phyloP scores from a whole-genome alignment of 2,113 vertebrate genomes.

The Seriola aureovittata region DNA sequence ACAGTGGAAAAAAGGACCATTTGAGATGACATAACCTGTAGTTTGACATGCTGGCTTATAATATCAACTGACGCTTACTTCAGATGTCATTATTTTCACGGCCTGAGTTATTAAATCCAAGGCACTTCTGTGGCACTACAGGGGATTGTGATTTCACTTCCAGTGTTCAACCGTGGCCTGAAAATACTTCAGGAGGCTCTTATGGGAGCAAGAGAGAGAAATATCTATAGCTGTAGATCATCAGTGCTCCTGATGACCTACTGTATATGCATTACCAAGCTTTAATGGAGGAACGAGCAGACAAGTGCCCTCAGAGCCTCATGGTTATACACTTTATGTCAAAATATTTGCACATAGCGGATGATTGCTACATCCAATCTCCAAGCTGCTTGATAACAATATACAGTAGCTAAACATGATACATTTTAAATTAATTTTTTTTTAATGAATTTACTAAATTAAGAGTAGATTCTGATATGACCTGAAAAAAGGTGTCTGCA shows the following conservation, averaged over 20 bases:
- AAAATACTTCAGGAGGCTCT: conserved; percentile 47
- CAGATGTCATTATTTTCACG: conserved; percentile 45
- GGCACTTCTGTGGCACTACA: conserved; percentile 45
- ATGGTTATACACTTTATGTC: neutral
- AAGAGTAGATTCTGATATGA: neutral
- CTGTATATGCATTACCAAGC: conserved; percentile 17
- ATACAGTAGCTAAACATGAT: neutral
- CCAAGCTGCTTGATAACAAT: neutral
- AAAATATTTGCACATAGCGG: conserved; percentile 15
- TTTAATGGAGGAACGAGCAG: conserved; percentile 18
- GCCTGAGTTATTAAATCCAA: conserved; percentile 15
- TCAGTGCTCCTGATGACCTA: conserved; percentile 2
- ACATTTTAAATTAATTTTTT: neutral
- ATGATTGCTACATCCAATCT: neutral
- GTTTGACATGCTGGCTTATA: neutral
- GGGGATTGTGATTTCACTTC: conserved; percentile 24
- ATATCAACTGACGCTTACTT: conserved; percentile 16
- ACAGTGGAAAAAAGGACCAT: neutral
- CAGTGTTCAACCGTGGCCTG: neutral
- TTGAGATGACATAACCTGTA: conserved; percentile 5
- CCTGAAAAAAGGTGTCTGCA: neutral
- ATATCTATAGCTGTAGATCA: neutral
- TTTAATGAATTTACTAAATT: neutral
- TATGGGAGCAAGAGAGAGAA: conserved; percentile 3
- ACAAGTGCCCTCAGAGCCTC: conserved; percentile 12